Conservation (phyloP, 37 sponge, comb jelly and placozoan species). For the Aplysina aerophoba region DNA sequence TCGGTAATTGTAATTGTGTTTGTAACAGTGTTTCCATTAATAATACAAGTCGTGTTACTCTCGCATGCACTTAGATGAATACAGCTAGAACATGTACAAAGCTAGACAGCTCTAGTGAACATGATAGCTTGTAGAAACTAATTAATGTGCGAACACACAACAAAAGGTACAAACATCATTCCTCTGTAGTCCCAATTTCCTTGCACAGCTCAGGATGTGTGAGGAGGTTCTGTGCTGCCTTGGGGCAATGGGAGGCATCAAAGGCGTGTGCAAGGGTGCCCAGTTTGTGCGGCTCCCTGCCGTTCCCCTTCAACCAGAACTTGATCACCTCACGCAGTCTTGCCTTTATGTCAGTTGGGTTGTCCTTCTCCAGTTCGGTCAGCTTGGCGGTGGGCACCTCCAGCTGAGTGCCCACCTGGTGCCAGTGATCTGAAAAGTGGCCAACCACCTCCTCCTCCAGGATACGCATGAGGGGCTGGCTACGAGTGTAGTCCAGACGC, state of each 20-base stretch:
- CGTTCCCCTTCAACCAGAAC: conserved; percentile 32
- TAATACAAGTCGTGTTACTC: too few relatives aligned
- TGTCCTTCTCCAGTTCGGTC: background rate
- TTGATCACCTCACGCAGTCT: background rate
- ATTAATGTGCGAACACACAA: too few relatives aligned
- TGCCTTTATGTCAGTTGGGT: background rate
- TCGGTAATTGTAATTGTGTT: too few relatives aligned
- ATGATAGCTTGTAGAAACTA: too few relatives aligned
- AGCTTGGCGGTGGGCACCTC: background rate
- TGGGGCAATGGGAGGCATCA: background rate
- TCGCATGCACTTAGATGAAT: too few relatives aligned
- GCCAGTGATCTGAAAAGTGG: background rate
- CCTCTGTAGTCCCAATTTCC: too few relatives aligned
- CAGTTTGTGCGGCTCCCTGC: conserved; percentile 13
- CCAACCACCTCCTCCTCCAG: background rate
- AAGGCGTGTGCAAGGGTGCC: background rate
- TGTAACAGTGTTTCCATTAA: too few relatives aligned
- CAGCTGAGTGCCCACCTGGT: background rate
- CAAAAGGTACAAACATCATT: too few relatives aligned
- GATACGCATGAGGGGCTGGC: conserved; percentile 3
- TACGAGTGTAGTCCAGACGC: background rate
- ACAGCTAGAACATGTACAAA: too few relatives aligned
- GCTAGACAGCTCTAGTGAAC: too few relatives aligned
- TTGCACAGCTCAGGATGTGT: conserved; percentile 14
- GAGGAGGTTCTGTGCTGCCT: background rate